Evolutionary conservation across 2,797 vertebrate genomes (phyloP).

Genomic region (Enteromius treurensis): DNA sequence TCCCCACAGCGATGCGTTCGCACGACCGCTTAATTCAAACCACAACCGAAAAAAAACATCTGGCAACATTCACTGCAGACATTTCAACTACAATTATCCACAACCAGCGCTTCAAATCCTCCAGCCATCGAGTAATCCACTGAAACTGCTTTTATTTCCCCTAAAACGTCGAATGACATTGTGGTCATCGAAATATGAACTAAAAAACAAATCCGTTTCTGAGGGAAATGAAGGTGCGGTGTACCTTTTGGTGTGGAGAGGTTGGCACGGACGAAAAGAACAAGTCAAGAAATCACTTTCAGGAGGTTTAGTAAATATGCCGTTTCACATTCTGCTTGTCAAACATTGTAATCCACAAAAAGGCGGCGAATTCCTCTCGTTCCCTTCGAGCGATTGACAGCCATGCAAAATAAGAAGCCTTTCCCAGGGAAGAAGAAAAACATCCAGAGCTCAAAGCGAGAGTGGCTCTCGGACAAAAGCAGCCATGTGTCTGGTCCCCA

Average conservation of each 20-base stretch:
- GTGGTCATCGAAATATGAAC: conserved; percentile 20
- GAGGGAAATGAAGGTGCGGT: conserved; percentile 6
- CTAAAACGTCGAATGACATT: conserved; percentile 18
- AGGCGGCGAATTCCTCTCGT: conserved; percentile 73
- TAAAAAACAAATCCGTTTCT: neutral
- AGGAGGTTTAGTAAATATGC: conserved; percentile 67
- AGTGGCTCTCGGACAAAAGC: conserved; percentile 87
- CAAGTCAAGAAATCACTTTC: conserved; percentile 72
- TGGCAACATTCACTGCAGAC: conserved; percentile 37
- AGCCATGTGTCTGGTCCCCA: conserved; percentile 81
- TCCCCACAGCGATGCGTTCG: conserved; percentile 25
- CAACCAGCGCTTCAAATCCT: conserved; percentile 8
- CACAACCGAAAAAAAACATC: conserved; percentile 13
- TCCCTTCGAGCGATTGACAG: conserved; percentile 70
- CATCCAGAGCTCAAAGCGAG: conserved; percentile 70
- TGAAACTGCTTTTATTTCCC: neutral
- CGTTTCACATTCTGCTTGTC: conserved; percentile 76
- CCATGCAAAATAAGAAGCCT: conserved; percentile 72
- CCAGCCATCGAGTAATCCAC: conserved; percentile 13
- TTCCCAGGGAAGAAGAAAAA: conserved; percentile 66
- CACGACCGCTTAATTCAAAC: conserved; percentile 16
- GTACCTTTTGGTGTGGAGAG: conserved; percentile 75
- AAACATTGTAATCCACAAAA: conserved; percentile 78
- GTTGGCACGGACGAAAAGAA: conserved; percentile 63
- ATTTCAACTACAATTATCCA: conserved; percentile 29